Evolutionary conservation across 2,888 invertebrate species (phyloP), one percentile per base, ranked within the genome.

Genomic region (Lasius fuliginosus): DNA sequence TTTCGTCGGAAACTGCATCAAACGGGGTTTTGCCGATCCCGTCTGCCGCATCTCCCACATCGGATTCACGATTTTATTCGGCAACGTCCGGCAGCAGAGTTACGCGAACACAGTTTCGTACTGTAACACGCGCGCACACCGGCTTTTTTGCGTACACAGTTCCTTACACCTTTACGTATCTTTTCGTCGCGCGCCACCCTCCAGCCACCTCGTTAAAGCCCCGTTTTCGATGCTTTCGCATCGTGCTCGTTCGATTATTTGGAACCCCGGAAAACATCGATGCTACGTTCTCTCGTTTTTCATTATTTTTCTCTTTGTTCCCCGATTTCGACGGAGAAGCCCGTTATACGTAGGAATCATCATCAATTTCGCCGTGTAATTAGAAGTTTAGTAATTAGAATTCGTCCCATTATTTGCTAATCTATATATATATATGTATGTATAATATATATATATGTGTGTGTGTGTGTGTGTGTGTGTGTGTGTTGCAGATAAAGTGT

Each of bases 201-300:
- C n/a, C 12, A 5, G 3, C 23, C 23, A 79, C 33, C 58, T 79
- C 79, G 73, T 81, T 81, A 81, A 79, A 79, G 36, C 79, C 49
- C 49, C 58, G 73, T 46, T 69, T 68, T 60, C 33, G 18, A 30
- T 33, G 36, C 79, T 71, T 27, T 79, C 79, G 69, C 23, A 60
- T 79, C 18, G 33, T 46, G 49, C 76, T 77, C 53, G 49, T 65
- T 18, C 71, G 18, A 9, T 33, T 60, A 71, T 79, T 79, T 58
- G 46, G 8, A 46, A 11, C 18, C 71, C 58, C 33, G 46, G 42
- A 79, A 79, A 79, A 69, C 68, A 49, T 79, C 58, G 58, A 36
- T 18, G 33, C 42, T 40, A 53, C 36, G 27, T 53, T 68, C 36
- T 15, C 49, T 15, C 42, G 65, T 27, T 46, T 67, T 58, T 30